Conservation (phyloP, 2,888 invertebrate genomes). For the Stenodera caucasica region DNA sequence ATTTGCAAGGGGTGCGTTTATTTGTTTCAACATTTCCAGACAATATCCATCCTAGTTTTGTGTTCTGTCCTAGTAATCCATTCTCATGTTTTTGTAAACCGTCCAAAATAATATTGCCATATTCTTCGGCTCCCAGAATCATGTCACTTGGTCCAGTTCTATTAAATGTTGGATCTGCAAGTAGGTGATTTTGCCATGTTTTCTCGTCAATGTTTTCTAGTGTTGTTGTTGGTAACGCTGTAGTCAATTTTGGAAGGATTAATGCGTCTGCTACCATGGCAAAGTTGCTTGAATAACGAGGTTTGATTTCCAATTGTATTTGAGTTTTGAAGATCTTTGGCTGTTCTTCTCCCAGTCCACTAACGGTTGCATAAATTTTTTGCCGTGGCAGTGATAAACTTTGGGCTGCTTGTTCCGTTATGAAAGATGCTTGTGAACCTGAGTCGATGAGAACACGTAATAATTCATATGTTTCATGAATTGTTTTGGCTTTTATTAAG, state of each 20-base stretch:
- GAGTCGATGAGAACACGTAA: conserved; percentile 13
- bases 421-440: conserved; percentile 20
- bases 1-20: too few relatives aligned
- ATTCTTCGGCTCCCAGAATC: too few relatives aligned
- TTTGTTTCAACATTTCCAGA: too few relatives aligned
- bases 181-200: too few relatives aligned
- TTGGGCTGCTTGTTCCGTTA: conserved; percentile 22
- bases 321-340: background rate
- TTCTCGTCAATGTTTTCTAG: too few relatives aligned
- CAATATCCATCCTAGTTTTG: too few relatives aligned
- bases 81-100: too few relatives aligned
- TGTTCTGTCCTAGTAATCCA: too few relatives aligned
- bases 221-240: background rate
- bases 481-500: conserved; percentile 9
- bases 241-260: background rate
- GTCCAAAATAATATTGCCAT: too few relatives aligned
- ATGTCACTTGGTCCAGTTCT: too few relatives aligned
- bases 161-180: too few relatives aligned
- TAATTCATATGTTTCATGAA: background rate
- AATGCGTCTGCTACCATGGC: background rate
- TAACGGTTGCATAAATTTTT: background rate
- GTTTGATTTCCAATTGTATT: background rate
- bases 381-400: conserved; percentile 10
- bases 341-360: background rate
- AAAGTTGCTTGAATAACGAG: background rate